These are phyloP conservation scores for Abscondita cerata DNA, from an alignment of 2,888 invertebrate genomes.

Conservation along the genomic window DNA sequence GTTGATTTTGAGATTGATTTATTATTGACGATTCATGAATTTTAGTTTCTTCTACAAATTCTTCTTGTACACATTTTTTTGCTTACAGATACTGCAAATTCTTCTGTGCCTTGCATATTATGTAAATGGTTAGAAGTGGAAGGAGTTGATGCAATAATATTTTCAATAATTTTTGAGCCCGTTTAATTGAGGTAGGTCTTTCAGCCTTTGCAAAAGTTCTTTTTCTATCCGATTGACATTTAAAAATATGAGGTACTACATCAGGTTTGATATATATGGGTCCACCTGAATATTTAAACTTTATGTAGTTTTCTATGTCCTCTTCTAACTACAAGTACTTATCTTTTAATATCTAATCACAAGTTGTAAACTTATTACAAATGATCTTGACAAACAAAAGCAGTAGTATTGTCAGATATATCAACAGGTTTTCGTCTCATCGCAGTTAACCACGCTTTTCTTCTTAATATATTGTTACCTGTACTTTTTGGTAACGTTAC, in stretches of 20 bases:
- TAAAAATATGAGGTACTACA: constrained; percentile 12
- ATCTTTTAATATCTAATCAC: not conserved
- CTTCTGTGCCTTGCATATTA: not conserved
- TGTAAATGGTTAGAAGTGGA: not conserved
- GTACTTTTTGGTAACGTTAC: not conserved
- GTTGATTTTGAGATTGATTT: too few species aligned
- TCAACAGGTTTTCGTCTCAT: not conserved
- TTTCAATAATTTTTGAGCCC: not conserved
- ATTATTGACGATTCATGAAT: too few species aligned
- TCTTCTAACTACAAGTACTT: constrained; percentile 2
- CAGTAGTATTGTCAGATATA: constrained; percentile 3
- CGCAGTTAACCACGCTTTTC: constrained; percentile 5
- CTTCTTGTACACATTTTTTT: not conserved
- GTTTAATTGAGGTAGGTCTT: not conserved
- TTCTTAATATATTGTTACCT: not conserved
- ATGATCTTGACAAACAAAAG: constrained; percentile 15
- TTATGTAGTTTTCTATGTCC: constrained; percentile 10
- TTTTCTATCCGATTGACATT: constrained; percentile 4
- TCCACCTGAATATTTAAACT: constrained; percentile 1
- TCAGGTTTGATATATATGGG: constrained; percentile 1
- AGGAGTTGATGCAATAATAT: too few species aligned
- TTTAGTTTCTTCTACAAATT: not conserved
- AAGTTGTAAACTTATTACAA: constrained; percentile 5
- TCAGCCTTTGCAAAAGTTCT: not conserved
- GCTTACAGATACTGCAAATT: not conserved